Evolutionary conservation across 2,888 invertebrate genomes (phyloP).

Genomic region (Campaea margaritaria): DNA sequence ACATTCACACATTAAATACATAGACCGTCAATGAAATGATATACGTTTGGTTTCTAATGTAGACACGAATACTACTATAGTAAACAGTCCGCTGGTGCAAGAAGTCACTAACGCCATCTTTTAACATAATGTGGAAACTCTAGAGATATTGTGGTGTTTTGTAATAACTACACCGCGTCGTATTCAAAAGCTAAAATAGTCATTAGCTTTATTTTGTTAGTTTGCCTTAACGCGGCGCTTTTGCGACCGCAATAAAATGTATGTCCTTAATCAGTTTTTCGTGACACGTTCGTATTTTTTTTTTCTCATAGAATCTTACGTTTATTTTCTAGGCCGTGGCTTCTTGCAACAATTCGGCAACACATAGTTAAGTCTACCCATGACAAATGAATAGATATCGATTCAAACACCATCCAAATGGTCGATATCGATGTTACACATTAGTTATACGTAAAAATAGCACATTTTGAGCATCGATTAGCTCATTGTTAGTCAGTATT

Average conservation of each 20-base stretch:
- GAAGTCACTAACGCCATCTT: slow-evolving; percentile 6
- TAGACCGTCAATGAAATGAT: slow-evolving; percentile 1
- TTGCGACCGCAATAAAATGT: too few species aligned
- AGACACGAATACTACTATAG: slow-evolving; percentile 2
- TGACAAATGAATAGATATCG: not conserved
- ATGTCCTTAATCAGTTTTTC: too few species aligned
- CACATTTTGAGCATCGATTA: slow-evolving; percentile 11
- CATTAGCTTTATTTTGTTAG: too few species aligned
- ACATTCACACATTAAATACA: slow-evolving; percentile 18
- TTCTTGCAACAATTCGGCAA: not conserved
- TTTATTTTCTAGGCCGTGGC: not conserved
- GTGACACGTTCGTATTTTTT: too few species aligned
- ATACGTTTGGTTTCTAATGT: slow-evolving; percentile 2
- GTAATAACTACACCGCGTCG: not conserved
- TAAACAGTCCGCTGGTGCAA: not conserved
- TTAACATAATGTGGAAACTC: not conserved
- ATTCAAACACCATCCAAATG: not conserved
- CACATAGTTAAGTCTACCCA: not conserved
- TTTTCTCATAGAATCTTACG: too few species aligned
- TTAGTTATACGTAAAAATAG: slow-evolving; percentile 10
- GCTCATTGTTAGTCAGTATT: slow-evolving; percentile 4
- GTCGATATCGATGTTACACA: slow-evolving; percentile 1
- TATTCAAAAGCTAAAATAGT: too few species aligned
- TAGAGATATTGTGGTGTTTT: not conserved
- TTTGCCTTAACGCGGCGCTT: too few species aligned